A percentile compares a stretch with the other conserved stretches of the same genome.
Evolutionary conservation across 1,140 invertebrate genomes (phyloP).

Genomic region (Drosophila mayri): DNA sequence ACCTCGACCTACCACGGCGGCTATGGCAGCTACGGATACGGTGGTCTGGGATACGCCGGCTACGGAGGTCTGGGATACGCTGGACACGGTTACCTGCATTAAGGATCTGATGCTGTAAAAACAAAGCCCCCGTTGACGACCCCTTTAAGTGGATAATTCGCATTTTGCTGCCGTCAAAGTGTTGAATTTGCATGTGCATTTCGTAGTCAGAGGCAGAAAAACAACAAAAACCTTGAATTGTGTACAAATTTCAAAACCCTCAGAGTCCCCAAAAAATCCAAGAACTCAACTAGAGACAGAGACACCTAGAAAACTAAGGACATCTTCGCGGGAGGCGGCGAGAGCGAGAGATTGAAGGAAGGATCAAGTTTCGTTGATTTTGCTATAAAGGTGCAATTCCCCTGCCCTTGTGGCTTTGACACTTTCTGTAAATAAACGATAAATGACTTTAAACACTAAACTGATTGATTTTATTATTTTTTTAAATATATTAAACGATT

Average conservation of each 20-base stretch:
- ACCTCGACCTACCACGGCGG: slow-evolving; percentile 76
- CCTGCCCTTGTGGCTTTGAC: slow-evolving; percentile 56
- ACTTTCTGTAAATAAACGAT: slow-evolving; percentile 69
- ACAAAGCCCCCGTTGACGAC: slow-evolving; percentile 49
- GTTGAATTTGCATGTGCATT: slow-evolving; percentile 48
- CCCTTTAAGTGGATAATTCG: slow-evolving; percentile 42
- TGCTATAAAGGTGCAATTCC: slow-evolving; percentile 53
- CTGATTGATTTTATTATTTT: not conserved
- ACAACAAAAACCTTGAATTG: slow-evolving; percentile 25
- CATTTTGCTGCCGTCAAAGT: slow-evolving; percentile 69
- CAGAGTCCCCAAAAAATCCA: slow-evolving; percentile 7
- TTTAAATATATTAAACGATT: not conserved
- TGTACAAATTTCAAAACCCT: slow-evolving; percentile 41
- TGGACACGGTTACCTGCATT: slow-evolving; percentile 69
- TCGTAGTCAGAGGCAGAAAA: slow-evolving; percentile 41
- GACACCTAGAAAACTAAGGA: slow-evolving; percentile 42
- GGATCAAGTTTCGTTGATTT: slow-evolving; percentile 67
- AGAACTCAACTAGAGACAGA: slow-evolving; percentile 49
- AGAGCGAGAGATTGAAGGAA: slow-evolving; percentile 35
- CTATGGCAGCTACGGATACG: slow-evolving; percentile 53
- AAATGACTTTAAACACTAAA: slow-evolving; percentile 35
- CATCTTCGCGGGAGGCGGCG: slow-evolving; percentile 20
- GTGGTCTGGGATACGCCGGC: slow-evolving; percentile 61
- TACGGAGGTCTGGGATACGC: slow-evolving; percentile 63
- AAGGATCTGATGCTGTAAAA: slow-evolving; percentile 7